These are phyloP conservation scores for Sciaenops ocellatus DNA, from an alignment of 2,797 vertebrate genomes.

Conservation along the genomic window DNA sequence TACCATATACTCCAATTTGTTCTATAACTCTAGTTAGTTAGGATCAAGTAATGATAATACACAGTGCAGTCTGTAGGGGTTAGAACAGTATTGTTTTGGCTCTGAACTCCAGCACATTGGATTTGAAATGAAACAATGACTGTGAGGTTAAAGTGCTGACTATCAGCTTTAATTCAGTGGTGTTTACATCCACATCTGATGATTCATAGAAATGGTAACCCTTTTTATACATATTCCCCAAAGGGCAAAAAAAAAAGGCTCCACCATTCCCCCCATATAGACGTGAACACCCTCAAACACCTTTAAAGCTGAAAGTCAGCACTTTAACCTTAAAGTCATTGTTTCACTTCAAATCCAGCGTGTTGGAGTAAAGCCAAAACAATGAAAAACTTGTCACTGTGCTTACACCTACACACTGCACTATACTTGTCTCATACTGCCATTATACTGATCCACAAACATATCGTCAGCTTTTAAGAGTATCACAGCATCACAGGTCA, in stretches of 20 bases:
- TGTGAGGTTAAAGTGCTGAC: constrained; percentile 36
- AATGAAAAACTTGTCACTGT: constrained; percentile 41
- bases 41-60: constrained; percentile 21
- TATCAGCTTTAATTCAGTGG: constrained; percentile 30
- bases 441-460: constrained; percentile 22
- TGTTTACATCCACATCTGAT: constrained; percentile 35
- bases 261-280: constrained; percentile 15
- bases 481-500: constrained; percentile 25
- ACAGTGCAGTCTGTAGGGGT: background rate
- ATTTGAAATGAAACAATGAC: constrained; percentile 25
- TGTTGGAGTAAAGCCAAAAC: constrained; percentile 42
- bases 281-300: constrained; percentile 32
- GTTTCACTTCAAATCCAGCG: constrained; percentile 45
- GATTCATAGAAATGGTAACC: constrained; percentile 16
- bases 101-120: constrained; percentile 21
- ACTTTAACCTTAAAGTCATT: constrained; percentile 46
- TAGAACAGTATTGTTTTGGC: constrained; percentile 7
- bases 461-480: background rate
- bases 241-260: constrained; percentile 15
- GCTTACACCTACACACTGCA: constrained; percentile 9
- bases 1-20: constrained; percentile 12
- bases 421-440: constrained; percentile 4
- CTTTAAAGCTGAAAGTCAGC: constrained; percentile 54
- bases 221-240: constrained; percentile 35
- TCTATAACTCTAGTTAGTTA: constrained; percentile 21